Evolutionary conservation across 2,797 vertebrate species (phyloP), one percentile per base, ranked within the genome.

Genomic region (Geotrypetes seraphini): DNA sequence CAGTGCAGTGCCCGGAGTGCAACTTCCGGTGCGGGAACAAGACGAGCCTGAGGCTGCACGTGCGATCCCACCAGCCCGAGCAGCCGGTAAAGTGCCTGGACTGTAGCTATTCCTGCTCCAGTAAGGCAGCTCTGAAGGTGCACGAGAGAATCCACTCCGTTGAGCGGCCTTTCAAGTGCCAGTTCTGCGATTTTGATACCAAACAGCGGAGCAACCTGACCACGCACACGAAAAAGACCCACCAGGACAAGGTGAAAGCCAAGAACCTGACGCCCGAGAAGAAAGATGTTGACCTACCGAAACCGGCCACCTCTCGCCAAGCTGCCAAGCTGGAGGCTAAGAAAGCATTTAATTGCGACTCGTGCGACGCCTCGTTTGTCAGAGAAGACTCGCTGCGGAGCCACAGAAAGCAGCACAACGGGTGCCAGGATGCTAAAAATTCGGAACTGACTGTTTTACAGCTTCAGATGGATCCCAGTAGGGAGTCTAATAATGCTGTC

Each of bases 181-280:
- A 70, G 5, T 63, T 77, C 50, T 97, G 95, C 76, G 65, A 53
- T 53, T 99, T 97, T 5, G 85, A 94, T 49, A 92, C 90, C 55
- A 99, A 97, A 63, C 95, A 93, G 70, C 87, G 90, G 53, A 94
- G 92, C 78, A 96, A 91, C 68, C 78, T 99, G 12, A 86, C 91
- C 53, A 93, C 92, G 11, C 94, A 99, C 39, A 39, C 80, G 22
- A 92, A 83, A 63, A 96, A 96, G 63, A 83, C 77, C 54, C 93
- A 99, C 29, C 70, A 73, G 0, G 91, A 95, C n/a, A 65, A 58
- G 39, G 73, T 72, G 1, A 88, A 85, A 35, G 13, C 28, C 12
- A 84, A 75, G 38, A 71, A 56, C n/a, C 14, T 43, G 12, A 15
- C 47, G 0, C 22, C n/a, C 9, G 69, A 63, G 20, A 55, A 39